Conservation (phyloP, 2,113 vertebrate species). For the Catharus bicknelli region DNA sequence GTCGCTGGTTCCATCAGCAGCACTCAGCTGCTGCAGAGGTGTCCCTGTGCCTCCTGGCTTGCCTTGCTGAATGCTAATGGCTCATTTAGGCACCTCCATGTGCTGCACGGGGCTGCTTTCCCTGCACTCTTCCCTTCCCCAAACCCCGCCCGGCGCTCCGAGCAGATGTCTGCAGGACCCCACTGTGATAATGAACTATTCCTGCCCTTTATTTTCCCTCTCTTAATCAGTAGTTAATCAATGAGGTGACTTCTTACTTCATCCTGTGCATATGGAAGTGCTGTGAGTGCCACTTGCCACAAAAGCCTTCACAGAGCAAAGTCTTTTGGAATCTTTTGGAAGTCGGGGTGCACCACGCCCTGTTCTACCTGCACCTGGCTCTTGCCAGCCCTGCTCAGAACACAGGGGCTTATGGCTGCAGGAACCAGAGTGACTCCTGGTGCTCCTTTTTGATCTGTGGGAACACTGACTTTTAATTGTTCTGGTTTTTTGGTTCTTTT, state of each 20-base stretch:
- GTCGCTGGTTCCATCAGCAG: not conserved
- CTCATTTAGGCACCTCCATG: not conserved
- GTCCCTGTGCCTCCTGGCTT: not conserved
- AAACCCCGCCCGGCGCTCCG: accelerated
- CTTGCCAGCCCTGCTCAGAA: not conserved
- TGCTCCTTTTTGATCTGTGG: not conserved
- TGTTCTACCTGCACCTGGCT: not conserved
- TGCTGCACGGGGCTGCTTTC: accelerated
- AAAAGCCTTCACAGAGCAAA: accelerated
- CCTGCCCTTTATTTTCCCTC: constrained; percentile 18
- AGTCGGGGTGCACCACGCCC: accelerated
- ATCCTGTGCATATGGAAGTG: not conserved
- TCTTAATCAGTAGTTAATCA: constrained; percentile 25
- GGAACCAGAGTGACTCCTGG: not conserved
- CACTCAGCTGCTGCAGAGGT: not conserved
- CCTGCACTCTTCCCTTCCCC: accelerated
- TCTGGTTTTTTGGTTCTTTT: not conserved
- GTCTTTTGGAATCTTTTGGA: not conserved
- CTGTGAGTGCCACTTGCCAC: not conserved
- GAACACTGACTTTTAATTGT: not conserved
- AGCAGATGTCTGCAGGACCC: not conserved
- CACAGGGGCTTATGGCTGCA: accelerated
- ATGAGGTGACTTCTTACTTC: not conserved
- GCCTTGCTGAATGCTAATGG: not conserved
- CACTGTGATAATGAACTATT: not conserved